Evolutionary conservation across 2,888 invertebrate species (phyloP).

Genomic region (Prionchulus punctatus): DNA sequence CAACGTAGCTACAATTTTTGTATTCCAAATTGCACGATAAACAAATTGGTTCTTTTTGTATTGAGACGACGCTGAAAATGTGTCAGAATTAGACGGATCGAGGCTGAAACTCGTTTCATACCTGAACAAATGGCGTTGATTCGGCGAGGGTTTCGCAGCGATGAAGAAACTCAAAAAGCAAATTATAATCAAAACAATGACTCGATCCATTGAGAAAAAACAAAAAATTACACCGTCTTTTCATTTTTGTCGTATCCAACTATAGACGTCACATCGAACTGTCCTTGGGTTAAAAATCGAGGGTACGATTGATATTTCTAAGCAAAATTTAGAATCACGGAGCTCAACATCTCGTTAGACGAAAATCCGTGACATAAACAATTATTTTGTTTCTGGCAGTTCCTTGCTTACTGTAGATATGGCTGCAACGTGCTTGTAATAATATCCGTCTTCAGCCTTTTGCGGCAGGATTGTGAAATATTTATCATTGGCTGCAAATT

Average conservation of each 20-base stretch:
- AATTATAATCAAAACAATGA: background rate
- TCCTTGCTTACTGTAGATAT: no score
- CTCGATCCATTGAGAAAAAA: background rate
- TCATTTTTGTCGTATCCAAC: slow-evolving; percentile 26
- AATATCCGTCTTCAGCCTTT: slow-evolving; percentile 26
- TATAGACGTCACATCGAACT: slow-evolving; percentile 33
- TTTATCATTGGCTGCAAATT: slow-evolving; percentile 18
- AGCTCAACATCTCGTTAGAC: no score
- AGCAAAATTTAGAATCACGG: no score
- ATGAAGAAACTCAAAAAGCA: slow-evolving; percentile 58
- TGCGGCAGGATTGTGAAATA: slow-evolving; percentile 34
- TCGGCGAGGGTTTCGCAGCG: slow-evolving; percentile 67
- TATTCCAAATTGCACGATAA: no score
- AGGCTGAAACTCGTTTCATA: background rate
- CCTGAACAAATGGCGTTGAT: slow-evolving; percentile 70
- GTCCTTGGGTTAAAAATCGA: slow-evolving; percentile 31
- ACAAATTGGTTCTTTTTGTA: no score
- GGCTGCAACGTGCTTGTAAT: slow-evolving; percentile 35
- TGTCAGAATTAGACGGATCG: no score
- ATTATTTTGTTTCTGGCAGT: no score
- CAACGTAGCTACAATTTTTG: slow-evolving; percentile 39
- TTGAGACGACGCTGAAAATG: no score
- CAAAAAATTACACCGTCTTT: slow-evolving; percentile 14
- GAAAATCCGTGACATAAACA: slow-evolving; percentile 26
- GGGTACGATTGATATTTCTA: no score